A percentile compares a stretch with the other conserved stretches of the same genome.
Conservation (phyloP, 2,113 vertebrate species). For the Spizaetus ornatus region DNA sequence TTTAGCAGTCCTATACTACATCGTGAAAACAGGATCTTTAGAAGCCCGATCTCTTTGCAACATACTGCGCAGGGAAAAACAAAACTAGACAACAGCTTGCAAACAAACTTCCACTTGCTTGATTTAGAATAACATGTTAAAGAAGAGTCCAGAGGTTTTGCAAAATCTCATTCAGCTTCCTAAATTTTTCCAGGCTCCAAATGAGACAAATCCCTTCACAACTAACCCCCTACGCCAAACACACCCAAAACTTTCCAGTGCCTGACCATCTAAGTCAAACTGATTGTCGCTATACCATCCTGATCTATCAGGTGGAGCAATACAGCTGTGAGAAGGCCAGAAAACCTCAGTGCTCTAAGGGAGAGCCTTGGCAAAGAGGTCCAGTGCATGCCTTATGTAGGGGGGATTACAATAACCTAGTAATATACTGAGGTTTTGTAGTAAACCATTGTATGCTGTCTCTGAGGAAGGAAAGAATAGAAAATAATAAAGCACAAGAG, state of each 20-base stretch:
- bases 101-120: background rate
- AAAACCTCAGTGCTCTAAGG: background rate
- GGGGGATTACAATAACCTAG: background rate
- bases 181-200: background rate
- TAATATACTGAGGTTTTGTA: background rate
- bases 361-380: background rate
- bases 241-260: background rate
- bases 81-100: background rate
- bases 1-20: background rate
- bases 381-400: background rate
- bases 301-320: background rate
- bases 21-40: background rate
- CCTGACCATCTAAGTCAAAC: background rate
- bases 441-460: background rate
- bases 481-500: background rate
- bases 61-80: background rate
- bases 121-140: background rate
- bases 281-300: background rate
- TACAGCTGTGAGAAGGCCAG: background rate
- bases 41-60: background rate
- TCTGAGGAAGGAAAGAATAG: background rate
- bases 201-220: background rate
- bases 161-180: background rate
- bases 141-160: background rate
- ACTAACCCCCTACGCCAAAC: background rate